phyloP scores from a whole-genome alignment of 2,113 vertebrate genomes.

The Ahaetulla prasina region DNA sequence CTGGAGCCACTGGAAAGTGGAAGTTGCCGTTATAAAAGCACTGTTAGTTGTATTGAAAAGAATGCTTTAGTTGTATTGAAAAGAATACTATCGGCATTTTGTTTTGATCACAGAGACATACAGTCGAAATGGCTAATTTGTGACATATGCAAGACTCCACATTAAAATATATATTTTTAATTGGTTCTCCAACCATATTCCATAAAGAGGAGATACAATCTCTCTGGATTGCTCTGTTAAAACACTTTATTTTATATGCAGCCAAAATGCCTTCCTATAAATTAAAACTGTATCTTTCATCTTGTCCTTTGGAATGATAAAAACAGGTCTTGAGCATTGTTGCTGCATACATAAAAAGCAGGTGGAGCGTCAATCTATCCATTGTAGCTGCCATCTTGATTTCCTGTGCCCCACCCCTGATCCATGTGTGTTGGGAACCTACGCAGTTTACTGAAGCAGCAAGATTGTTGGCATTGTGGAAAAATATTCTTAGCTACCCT shows the following conservation, averaged over 20 bases:
- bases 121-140: not conserved
- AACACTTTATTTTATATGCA: not conserved
- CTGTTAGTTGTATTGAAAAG: not conserved
- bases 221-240: not conserved
- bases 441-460: not conserved
- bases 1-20: not conserved
- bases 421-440: not conserved
- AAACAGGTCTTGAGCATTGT: not conserved
- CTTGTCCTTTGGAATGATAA: not conserved
- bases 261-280: not conserved
- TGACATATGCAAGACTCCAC: not conserved
- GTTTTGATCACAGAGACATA: not conserved
- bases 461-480: not conserved
- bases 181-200: not conserved
- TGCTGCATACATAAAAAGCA: not conserved
- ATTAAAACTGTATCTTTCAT: not conserved
- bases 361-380: not conserved
- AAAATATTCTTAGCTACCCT: not conserved
- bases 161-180: not conserved
- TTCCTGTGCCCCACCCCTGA: not conserved
- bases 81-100: not conserved
- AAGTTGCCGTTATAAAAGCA: not conserved
- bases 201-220: not conserved
- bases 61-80: not conserved
- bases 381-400: not conserved